Evolutionary conservation across 2,113 vertebrate genomes (phyloP), one percentile per base, ranked within the genome.

Genomic region (Nycticebus coucang): DNA sequence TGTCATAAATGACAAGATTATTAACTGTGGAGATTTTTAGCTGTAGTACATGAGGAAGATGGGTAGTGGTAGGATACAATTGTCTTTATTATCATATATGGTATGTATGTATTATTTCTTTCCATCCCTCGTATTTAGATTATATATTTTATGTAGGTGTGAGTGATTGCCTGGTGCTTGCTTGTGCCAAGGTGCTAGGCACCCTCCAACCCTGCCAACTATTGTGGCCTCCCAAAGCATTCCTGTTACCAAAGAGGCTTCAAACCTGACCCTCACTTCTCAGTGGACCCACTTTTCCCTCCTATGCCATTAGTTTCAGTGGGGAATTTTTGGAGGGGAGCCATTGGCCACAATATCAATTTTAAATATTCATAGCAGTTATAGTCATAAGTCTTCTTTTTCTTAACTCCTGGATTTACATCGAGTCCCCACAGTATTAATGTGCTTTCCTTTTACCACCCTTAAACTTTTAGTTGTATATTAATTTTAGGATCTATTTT

Each of bases 181-280:
- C 64, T 96, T 96, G 96, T 98, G 97, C 96, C 98, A 96, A 97
- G 95, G 93, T 95, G 95, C 97, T 97, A 95, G 96, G 97, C 93
- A 93, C 93, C 96, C 93, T 95, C 94, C 85, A 96, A 71, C 77
- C 81, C 85, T 97, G 95, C 95, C 97, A 96, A 94, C 66, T 95
- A 93, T 87, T 94, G 75, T 97, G 96, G 94, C 96, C 97, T 97
- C 97, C 97, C 97, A 97, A 97, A 98, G 96, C 95, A 97, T 89
- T 97, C 80, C 41, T 97, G 81, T 97, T 96, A 97, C 97, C 97
- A 98, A 98, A 98, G 97, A 97, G 97, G 97, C 95, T 94, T 97
- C 95, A 86, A 11, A 96, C 95, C 88, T 88, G 79, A 92, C 89
- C 66, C 94, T 93, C 80, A 71, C 53, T 71, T 81, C 84, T 94